These are phyloP conservation scores for Dryococelus australis DNA, from an alignment of 2,888 invertebrate species.

Conservation along the genomic window DNA sequence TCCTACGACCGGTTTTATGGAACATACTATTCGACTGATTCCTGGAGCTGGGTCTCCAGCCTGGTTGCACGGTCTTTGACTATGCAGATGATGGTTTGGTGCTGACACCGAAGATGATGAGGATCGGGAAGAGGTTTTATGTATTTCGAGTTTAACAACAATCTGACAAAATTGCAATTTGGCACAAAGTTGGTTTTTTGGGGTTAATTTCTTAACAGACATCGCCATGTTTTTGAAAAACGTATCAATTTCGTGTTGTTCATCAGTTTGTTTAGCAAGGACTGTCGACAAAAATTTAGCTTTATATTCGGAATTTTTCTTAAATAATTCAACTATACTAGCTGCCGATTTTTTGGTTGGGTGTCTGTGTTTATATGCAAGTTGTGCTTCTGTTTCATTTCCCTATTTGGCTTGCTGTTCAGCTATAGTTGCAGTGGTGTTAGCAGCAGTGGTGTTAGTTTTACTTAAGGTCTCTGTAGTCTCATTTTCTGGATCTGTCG, in stretches of 20 bases:
- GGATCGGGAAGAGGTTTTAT: too few relatives aligned
- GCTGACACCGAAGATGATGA: too few relatives aligned
- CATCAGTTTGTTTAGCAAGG: slow-evolving; percentile 18
- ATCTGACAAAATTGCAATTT: slow-evolving; percentile 13
- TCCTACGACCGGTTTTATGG: too few relatives aligned
- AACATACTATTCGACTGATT: too few relatives aligned
- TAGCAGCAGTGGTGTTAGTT: not conserved
- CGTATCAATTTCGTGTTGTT: not conserved
- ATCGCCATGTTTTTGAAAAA: slow-evolving; percentile 19
- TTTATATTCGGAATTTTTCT: not conserved
- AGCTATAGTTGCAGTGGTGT: not conserved
- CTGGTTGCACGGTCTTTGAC: too few relatives aligned
- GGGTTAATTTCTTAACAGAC: not conserved
- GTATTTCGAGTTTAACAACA: not conserved
- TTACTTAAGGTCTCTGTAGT: not conserved
- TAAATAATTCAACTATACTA: not conserved
- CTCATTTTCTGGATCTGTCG: not conserved
- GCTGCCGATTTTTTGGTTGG: not conserved
- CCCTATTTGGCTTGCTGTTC: not conserved
- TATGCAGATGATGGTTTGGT: too few relatives aligned
- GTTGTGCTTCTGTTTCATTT: not conserved
- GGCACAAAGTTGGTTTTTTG: slow-evolving; percentile 21
- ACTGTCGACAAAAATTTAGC: not conserved
- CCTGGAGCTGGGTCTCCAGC: too few relatives aligned
- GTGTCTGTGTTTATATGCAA: not conserved